Conservation (phyloP, 37 sponge, comb jelly and placozoan genomes). For the Halisarca cf. caerulea region DNA sequence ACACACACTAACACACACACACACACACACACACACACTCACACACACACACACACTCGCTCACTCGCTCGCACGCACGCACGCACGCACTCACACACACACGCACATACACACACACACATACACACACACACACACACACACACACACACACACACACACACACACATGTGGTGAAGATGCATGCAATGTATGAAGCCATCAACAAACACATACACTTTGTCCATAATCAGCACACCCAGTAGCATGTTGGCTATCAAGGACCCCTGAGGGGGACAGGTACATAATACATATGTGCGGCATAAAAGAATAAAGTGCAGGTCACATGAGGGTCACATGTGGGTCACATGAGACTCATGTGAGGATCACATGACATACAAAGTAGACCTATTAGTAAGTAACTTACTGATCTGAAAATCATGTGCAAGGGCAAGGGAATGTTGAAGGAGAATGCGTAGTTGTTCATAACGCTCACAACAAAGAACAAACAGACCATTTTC, state of each 20-base stretch:
- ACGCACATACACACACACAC: too few species aligned
- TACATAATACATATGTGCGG: background rate
- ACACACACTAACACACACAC: too few species aligned
- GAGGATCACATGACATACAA: background rate
- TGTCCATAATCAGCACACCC: constrained; percentile 76
- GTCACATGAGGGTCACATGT: background rate
- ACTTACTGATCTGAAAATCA: constrained; percentile 92
- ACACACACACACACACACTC: too few species aligned
- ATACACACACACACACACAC: too few species aligned
- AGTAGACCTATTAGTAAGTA: background rate
- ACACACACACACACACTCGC: too few species aligned
- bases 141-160: too few species aligned
- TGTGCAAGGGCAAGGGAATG: constrained; percentile 87
- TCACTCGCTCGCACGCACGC: too few species aligned
- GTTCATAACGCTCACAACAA: constrained; percentile 82
- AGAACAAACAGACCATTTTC: constrained; percentile 73
- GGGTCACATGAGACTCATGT: background rate
- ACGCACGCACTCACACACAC: too few species aligned
- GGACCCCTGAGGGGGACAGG: constrained; percentile 63
- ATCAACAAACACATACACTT: too few species aligned
- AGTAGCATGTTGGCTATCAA: constrained; percentile 89
- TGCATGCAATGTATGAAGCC: too few species aligned
- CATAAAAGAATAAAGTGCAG: too few species aligned
- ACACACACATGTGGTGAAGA: too few species aligned
- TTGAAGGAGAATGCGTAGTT: constrained; percentile 85